A percentile compares a stretch with the other conserved stretches of the same genome.
These are phyloP conservation scores for Pollachius pollachius DNA, from an alignment of 2,113 vertebrate species.

Conservation along the genomic window DNA sequence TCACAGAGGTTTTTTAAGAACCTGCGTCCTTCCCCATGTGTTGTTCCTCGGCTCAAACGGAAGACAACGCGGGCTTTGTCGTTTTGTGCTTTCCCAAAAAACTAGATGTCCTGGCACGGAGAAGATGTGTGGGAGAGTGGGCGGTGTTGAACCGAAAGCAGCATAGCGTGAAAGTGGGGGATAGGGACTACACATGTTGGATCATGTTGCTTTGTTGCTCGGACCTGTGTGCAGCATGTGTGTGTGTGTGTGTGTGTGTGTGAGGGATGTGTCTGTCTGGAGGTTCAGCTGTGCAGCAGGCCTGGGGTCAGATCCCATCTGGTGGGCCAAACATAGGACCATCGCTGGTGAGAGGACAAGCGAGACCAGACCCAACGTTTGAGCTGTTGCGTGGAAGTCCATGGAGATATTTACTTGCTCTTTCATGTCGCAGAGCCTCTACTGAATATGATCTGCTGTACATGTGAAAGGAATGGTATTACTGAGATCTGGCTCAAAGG, in stretches of 20 bases:
- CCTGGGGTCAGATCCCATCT: constrained; percentile 42
- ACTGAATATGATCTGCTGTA: background rate
- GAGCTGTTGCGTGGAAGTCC: too few relatives aligned
- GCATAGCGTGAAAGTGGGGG: constrained; percentile 4
- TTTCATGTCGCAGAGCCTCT: background rate
- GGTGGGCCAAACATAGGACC: constrained; percentile 21
- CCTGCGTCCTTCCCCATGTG: too few relatives aligned
- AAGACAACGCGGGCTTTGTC: too few relatives aligned
- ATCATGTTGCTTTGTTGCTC: constrained; percentile 61
- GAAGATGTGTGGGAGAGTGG: background rate
- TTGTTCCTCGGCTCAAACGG: too few relatives aligned
- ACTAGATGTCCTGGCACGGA: too few relatives aligned
- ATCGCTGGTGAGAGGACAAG: constrained; percentile 19
- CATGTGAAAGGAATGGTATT: background rate
- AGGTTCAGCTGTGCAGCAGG: constrained; percentile 29
- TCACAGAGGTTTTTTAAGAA: too few relatives aligned
- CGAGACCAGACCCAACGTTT: constrained; percentile 1
- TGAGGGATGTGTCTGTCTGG: constrained; percentile 30
- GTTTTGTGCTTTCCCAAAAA: too few relatives aligned
- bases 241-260: constrained; percentile 29
- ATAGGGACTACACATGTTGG: constrained; percentile 41
- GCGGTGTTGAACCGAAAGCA: constrained; percentile 19
- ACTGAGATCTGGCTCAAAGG: too few relatives aligned
- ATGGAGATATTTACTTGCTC: too few relatives aligned
- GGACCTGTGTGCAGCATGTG: constrained; percentile 59